Evolutionary conservation across 2,888 invertebrate genomes (phyloP), one percentile per base, ranked within the genome.

Genomic region (Pyralis farinalis): DNA sequence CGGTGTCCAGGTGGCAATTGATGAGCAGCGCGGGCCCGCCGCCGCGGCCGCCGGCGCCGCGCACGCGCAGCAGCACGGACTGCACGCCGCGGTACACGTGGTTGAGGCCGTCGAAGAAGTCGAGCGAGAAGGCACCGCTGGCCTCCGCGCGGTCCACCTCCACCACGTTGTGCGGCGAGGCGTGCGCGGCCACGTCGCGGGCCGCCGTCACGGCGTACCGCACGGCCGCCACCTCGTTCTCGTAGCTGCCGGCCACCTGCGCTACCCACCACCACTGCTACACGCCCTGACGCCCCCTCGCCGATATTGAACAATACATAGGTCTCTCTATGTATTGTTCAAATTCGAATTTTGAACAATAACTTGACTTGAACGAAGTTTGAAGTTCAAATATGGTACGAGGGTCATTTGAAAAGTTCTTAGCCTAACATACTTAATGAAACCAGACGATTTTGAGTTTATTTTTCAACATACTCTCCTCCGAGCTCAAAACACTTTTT

Each of bases 1-100:
- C 96, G 37, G 95, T 93, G 87, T 98, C 98, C 85, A 94, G 97
- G 87, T 98, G 98, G 66, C 97, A 96, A 85, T 98, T 98, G 57
- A 98, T 83, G 60, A 98, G 89, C 47, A 98, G 81, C 55, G 94
- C 93, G 49, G 90, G 88, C 1, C 78, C 71, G 45, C 73, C 62
- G 22, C 67, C 62, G 1, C 34, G 37, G 41, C 40, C 47, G 37
- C 92, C 92, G 46, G 92, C 90, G 32, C 45, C 40, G 20, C 51
- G 55, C 46, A 93, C 91, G 30, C 51, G 43, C 35, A 40, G 46
- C 53, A 62, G 49, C 69, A 93, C 40, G 92, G 59, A 96, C 71
- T 94, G 93, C 53, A 95, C 93, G 80, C 94, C 94, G 55, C 93
- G 91, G 79, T 98, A 98, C 53, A 94, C 92, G 78, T 94, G 94